These are phyloP conservation scores for Ashinkailepas kermadecensis DNA, from an alignment of 2,888 invertebrate genomes.

Conservation along the genomic window DNA sequence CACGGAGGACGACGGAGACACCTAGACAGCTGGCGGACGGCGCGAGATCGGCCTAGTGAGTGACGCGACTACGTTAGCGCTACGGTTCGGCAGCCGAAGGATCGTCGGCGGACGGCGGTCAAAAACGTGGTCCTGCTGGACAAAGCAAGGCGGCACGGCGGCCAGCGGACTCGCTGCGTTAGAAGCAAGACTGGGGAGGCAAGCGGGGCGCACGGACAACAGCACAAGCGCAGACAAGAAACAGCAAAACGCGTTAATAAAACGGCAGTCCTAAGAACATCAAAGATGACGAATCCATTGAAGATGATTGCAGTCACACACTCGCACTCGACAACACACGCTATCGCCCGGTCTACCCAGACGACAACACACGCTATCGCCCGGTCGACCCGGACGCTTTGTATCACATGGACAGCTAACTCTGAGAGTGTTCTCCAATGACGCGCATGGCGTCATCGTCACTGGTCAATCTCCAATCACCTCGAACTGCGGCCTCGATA, in stretches of 20 bases:
- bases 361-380: background rate
- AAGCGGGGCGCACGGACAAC: no score
- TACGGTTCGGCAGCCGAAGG: background rate
- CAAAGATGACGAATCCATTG: slow-evolving; percentile 10
- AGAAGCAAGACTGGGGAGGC: no score
- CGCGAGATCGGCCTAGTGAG: no score
- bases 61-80: background rate
- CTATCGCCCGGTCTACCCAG: background rate
- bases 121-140: background rate
- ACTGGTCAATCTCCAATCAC: no score
- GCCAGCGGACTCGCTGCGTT: no score
- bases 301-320: background rate
- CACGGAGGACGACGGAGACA: no score
- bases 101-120: background rate
- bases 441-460: no score
- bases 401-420: slow-evolving; percentile 13
- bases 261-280: background rate
- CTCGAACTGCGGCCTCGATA: no score
- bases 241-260: background rate
- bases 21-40: no score
- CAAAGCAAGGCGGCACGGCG: background rate
- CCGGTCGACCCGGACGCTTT: background rate
- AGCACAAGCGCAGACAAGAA: background rate
- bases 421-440: slow-evolving; percentile 22
- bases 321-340: background rate